phyloP scores from a whole-genome alignment of 2,797 vertebrate species.

The Dryobates pubescens region DNA sequence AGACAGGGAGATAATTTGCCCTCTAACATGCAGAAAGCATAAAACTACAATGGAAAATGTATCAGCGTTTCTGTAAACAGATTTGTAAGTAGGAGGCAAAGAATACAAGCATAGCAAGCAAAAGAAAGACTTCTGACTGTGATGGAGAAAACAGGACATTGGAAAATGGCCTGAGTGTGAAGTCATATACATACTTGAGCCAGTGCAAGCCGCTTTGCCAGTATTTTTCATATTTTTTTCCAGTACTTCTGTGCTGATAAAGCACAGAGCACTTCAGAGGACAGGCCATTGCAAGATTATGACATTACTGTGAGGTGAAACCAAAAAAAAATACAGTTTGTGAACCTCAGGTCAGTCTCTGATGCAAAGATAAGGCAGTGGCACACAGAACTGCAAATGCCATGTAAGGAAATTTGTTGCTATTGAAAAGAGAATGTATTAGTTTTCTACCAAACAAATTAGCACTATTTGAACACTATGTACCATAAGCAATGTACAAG shows the following conservation, averaged over 20 bases:
- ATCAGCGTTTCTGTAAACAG: conserved; percentile 1
- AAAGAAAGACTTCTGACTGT: not conserved
- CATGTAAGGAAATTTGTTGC: not conserved
- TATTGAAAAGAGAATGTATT: not conserved
- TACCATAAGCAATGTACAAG: not conserved
- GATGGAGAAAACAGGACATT: not conserved
- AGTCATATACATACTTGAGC: not conserved
- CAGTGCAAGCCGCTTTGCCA: not conserved
- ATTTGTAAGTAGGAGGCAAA: not conserved
- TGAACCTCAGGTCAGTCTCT: not conserved
- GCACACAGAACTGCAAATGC: not conserved
- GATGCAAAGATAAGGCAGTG: not conserved
- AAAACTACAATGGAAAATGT: conserved; percentile 24
- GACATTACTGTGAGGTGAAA: not conserved
- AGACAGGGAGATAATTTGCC: conserved; percentile 58
- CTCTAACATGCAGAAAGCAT: conserved; percentile 32
- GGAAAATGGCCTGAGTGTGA: conserved; percentile 5
- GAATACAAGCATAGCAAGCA: not conserved
- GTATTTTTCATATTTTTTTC: not conserved
- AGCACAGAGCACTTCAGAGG: not conserved
- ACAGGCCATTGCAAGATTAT: not conserved
- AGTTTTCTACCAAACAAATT: not conserved
- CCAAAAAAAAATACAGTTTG: not conserved
- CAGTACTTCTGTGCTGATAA: not conserved
- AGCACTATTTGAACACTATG: not conserved